These are phyloP conservation scores for Drosophila austrosaltans DNA, from an alignment of 2,888 invertebrate species.

Conservation along the genomic window DNA sequence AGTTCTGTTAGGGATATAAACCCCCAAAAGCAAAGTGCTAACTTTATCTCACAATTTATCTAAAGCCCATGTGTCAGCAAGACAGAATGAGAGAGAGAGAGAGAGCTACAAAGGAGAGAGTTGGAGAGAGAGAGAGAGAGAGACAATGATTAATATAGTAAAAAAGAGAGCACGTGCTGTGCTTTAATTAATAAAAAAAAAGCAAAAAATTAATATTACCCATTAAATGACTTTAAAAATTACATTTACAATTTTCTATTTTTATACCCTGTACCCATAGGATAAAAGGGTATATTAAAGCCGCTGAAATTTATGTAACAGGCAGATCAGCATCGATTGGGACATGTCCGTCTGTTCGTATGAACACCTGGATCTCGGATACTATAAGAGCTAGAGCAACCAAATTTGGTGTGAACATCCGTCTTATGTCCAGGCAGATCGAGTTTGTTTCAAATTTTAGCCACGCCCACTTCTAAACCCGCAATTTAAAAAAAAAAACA, in stretches of 20 bases:
- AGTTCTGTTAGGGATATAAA: conserved; percentile 12
- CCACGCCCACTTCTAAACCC: too few relatives aligned
- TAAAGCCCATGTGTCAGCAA: conserved; percentile 40
- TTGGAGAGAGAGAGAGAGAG: neutral
- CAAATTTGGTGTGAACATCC: too few relatives aligned
- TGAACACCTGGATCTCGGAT: too few relatives aligned
- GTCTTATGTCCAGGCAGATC: too few relatives aligned
- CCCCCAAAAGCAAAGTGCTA: conserved; percentile 45
- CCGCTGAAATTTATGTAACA: too few relatives aligned
- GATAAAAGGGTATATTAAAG: too few relatives aligned
- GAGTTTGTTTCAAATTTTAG: too few relatives aligned
- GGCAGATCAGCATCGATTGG: too few relatives aligned
- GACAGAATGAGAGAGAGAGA: conserved; percentile 34
- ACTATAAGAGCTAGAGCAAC: too few relatives aligned
- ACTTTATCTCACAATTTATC: conserved; percentile 68
- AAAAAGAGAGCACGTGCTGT: conserved; percentile 36
- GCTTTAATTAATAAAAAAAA: conserved; percentile 12
- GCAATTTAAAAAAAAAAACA: too few relatives aligned
- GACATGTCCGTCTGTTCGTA: too few relatives aligned
- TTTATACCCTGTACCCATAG: too few relatives aligned
- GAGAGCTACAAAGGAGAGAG: neutral
- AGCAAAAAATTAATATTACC: conserved; percentile 22
- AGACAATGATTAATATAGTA: neutral
- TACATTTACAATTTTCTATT: neutral
- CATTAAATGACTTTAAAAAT: conserved; percentile 18